Evolutionary conservation across 2,113 vertebrate species (phyloP).

Genomic region (Aspidoscelis tigris): DNA sequence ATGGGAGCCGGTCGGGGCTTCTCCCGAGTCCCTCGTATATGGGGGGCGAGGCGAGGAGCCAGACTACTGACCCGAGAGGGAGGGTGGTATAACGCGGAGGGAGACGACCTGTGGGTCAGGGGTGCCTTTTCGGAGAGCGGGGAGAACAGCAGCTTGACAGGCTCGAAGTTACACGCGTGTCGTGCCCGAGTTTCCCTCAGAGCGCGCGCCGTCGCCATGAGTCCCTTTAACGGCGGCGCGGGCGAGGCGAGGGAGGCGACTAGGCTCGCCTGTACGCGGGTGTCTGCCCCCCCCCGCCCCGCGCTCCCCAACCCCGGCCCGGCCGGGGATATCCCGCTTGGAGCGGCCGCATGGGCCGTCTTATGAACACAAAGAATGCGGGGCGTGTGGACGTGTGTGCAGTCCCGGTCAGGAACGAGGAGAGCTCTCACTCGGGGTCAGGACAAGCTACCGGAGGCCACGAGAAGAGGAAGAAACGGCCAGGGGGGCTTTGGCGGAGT

Average conservation of each 20-base stretch:
- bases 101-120: not conserved
- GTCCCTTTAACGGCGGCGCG: not conserved
- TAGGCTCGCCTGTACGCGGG: not conserved
- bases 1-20: not conserved
- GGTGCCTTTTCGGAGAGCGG: not conserved
- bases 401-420: not conserved
- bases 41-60: no score
- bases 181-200: no score
- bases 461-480: conserved; percentile 61
- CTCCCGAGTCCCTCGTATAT: not conserved
- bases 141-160: not conserved
- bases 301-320: not conserved
- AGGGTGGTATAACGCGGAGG: not conserved
- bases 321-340: not conserved
- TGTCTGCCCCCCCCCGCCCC: no score
- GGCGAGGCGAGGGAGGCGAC: not conserved
- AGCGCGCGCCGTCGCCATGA: not conserved
- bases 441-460: conserved; percentile 33
- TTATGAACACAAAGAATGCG: not conserved
- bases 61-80: not conserved
- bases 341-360: conserved; percentile 11
- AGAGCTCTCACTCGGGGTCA: conserved; percentile 19
- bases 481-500: conserved; percentile 57
- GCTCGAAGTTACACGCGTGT: not conserved
- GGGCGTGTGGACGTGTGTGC: not conserved